phyloP scores from a whole-genome alignment of 2,888 invertebrate genomes.

The Molorchus minor region DNA sequence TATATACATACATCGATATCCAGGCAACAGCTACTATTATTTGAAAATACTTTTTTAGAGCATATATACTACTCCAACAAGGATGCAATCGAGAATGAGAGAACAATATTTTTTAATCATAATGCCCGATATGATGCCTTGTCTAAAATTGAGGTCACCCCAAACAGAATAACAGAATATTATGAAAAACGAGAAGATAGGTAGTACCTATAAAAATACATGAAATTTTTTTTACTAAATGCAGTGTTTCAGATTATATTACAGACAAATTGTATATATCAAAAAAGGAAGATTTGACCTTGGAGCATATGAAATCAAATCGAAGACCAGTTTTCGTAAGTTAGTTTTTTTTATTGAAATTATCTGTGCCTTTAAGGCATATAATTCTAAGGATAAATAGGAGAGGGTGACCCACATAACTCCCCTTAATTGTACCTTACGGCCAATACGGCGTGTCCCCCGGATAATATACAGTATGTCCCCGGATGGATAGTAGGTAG shows the following conservation, averaged over 20 bases:
- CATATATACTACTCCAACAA: slow-evolving; percentile 58
- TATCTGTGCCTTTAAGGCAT: too few species aligned
- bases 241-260: slow-evolving; percentile 49
- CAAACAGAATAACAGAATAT: slow-evolving; percentile 54
- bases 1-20: too few species aligned
- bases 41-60: slow-evolving; percentile 50
- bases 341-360: slow-evolving; percentile 4
- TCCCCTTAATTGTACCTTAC: too few species aligned
- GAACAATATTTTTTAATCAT: slow-evolving; percentile 65
- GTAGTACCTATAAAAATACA: slow-evolving; percentile 28
- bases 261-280: slow-evolving; percentile 60
- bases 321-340: slow-evolving; percentile 57
- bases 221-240: slow-evolving; percentile 39
- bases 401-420: too few species aligned
- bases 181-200: slow-evolving; percentile 45
- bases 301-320: slow-evolving; percentile 44
- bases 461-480: too few species aligned
- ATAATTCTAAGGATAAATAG: too few species aligned
- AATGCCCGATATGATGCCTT: slow-evolving; percentile 77
- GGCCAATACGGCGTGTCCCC: too few species aligned
- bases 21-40: too few species aligned
- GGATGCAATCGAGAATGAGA: slow-evolving; percentile 53
- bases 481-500: too few species aligned
- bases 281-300: slow-evolving; percentile 26
- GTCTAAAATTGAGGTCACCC: slow-evolving; percentile 66